These are phyloP conservation scores for Pogonomyrmex californicus DNA, from an alignment of 1,140 invertebrate genomes.

Conservation along the genomic window DNA sequence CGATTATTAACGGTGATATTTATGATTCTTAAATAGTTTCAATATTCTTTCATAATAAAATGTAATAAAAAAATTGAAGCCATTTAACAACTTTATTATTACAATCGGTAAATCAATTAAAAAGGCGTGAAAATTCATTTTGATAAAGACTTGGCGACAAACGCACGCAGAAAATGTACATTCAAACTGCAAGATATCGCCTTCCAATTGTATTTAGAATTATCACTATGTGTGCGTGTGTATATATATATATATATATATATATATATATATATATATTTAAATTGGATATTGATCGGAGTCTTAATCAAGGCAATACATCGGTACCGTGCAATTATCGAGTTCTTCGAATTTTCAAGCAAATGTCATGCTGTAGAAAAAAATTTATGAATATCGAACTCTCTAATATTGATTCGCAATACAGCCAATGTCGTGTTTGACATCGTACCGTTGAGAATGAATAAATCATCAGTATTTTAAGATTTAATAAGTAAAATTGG, in stretches of 20 bases:
- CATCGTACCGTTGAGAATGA: not conserved
- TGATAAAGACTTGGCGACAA: slow-evolving; percentile 25
- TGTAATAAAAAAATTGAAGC: not conserved
- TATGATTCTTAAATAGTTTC: not conserved
- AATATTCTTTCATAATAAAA: not conserved
- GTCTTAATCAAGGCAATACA: slow-evolving; percentile 31
- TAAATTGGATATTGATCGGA: slow-evolving; percentile 20
- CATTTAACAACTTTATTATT: slow-evolving; percentile 12
- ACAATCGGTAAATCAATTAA: slow-evolving; percentile 19
- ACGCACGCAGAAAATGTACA: not conserved
- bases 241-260: slow-evolving; percentile 36
- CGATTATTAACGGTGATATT: too few species aligned
- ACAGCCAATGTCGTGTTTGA: slow-evolving; percentile 17
- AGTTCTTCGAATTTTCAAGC: not conserved
- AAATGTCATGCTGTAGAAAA: not conserved
- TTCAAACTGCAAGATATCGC: slow-evolving; percentile 1
- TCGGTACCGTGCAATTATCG: not conserved
- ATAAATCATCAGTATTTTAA: slow-evolving; percentile 12
- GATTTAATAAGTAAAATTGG: slow-evolving; percentile 12
- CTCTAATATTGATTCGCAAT: not conserved
- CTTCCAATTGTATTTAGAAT: slow-evolving; percentile 31
- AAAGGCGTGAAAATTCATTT: slow-evolving; percentile 19
- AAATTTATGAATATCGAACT: not conserved
- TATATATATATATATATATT: slow-evolving; percentile 39
- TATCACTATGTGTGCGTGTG: not conserved